Evolutionary conservation across 1,140 invertebrate genomes (phyloP).

Genomic region (Goniozus legneri): DNA sequence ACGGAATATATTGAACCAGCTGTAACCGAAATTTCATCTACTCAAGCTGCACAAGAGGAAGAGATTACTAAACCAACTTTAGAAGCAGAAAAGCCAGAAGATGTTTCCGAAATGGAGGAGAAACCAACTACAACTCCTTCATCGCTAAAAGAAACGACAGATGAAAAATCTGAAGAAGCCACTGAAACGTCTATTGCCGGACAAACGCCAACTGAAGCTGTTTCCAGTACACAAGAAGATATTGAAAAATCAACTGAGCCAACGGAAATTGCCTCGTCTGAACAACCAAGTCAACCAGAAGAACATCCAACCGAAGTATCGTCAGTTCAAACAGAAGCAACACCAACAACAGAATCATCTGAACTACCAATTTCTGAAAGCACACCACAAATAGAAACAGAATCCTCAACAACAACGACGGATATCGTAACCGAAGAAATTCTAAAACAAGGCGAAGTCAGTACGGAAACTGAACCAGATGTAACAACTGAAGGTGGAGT

Average conservation of each 20-base stretch:
- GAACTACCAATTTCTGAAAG: slow-evolving; percentile 19
- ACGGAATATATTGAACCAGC: background rate
- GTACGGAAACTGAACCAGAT: slow-evolving; percentile 19
- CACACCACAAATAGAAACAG: slow-evolving; percentile 26
- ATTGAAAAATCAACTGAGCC: slow-evolving; percentile 3
- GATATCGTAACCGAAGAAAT: slow-evolving; percentile 22
- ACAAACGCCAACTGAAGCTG: slow-evolving; percentile 6
- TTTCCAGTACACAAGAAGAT: slow-evolving; percentile 8
- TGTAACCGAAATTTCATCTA: background rate
- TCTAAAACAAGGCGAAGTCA: slow-evolving; percentile 11
- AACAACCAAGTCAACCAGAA: no score
- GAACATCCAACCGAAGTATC: background rate
- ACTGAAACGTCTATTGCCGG: slow-evolving; percentile 11
- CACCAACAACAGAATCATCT: slow-evolving; percentile 1
- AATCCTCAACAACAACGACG: slow-evolving; percentile 28
- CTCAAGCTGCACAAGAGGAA: background rate
- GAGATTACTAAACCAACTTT: background rate
- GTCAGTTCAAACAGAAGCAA: background rate
- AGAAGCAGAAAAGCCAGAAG: slow-evolving; percentile 4
- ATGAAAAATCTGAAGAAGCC: slow-evolving; percentile 2
- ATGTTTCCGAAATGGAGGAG: background rate
- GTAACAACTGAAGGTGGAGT: slow-evolving; percentile 13
- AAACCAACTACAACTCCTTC: background rate
- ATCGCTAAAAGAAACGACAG: slow-evolving; percentile 5
- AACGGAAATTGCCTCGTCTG: no score